These are phyloP conservation scores for Lycaon pictus DNA, from an alignment of 2,113 vertebrate genomes.

Conservation along the genomic window DNA sequence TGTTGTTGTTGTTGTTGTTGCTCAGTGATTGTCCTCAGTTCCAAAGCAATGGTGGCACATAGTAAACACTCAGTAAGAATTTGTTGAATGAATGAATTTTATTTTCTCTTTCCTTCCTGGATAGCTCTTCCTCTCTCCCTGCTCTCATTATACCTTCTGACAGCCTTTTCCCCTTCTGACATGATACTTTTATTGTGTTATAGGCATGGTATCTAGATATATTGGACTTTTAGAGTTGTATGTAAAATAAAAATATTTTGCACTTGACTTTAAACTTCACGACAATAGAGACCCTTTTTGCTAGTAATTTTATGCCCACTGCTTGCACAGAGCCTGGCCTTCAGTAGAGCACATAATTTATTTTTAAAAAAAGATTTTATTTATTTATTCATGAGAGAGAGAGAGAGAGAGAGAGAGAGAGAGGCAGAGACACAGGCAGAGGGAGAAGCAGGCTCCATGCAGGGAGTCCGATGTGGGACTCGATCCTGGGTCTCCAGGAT, in stretches of 20 bases:
- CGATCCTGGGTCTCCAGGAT: too few relatives aligned
- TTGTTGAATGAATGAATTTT: not conserved
- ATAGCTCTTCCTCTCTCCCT: not conserved
- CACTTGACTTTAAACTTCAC: not conserved
- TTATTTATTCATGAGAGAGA: too few relatives aligned
- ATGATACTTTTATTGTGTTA: not conserved
- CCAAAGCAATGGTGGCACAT: not conserved
- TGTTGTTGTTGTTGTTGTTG: not conserved
- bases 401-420: too few relatives aligned
- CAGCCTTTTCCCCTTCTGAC: not conserved
- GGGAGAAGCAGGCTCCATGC: too few relatives aligned
- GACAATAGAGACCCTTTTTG: not conserved
- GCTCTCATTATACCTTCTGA: not conserved
- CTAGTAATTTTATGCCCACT: not conserved
- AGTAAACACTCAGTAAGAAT: not conserved
- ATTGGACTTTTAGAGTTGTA: not conserved
- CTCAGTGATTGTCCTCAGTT: not conserved
- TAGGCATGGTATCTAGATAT: not conserved
- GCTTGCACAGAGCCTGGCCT: not conserved
- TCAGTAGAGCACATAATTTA: not conserved
- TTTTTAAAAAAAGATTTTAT: too few relatives aligned
- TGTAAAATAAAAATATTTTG: conserved; percentile 30
- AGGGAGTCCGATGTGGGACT: too few relatives aligned
- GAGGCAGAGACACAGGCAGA: too few relatives aligned
- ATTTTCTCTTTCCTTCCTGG: not conserved